Conservation (phyloP, 2,888 invertebrate species). For the Archips crataeganus region DNA sequence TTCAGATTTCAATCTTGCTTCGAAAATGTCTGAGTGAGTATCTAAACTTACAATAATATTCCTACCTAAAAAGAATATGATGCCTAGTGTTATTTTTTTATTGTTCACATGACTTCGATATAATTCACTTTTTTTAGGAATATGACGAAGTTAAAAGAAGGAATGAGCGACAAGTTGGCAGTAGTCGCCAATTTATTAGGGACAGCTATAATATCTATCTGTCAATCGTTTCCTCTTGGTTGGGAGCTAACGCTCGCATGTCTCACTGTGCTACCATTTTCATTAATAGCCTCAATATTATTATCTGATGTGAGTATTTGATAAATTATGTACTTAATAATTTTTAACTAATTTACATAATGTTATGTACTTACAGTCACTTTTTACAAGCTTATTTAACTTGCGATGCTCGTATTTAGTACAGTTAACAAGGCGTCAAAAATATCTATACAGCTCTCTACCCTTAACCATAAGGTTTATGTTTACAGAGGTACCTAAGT, state of each 20-base stretch:
- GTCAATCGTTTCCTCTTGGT: conserved; percentile 89
- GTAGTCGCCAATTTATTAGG: conserved; percentile 87
- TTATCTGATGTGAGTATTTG: conserved; percentile 25
- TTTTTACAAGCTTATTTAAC: too few species aligned
- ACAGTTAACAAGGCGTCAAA: too few species aligned
- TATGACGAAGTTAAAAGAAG: conserved; percentile 89
- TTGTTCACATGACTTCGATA: neutral
- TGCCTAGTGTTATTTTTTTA: too few species aligned
- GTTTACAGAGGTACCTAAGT: too few species aligned
- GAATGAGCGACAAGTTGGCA: conserved; percentile 90
- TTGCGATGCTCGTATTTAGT: too few species aligned
- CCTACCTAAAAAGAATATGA: neutral
- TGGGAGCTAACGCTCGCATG: conserved; percentile 91
- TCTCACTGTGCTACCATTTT: conserved; percentile 88
- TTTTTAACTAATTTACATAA: too few species aligned
- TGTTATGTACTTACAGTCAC: too few species aligned
- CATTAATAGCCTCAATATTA: conserved; percentile 84
- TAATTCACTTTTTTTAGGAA: conserved; percentile 73
- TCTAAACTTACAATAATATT: neutral
- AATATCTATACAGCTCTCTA: too few species aligned
- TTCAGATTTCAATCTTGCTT: conserved; percentile 86
- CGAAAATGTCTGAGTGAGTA: conserved; percentile 87
- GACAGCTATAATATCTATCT: conserved; percentile 87
- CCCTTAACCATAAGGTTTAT: too few species aligned
- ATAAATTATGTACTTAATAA: neutral